Percentiles rank a stretch among this genome's conserved stretches.
Evolutionary conservation across 2,113 vertebrate species (phyloP).

Genomic region (Theristicus caerulescens): DNA sequence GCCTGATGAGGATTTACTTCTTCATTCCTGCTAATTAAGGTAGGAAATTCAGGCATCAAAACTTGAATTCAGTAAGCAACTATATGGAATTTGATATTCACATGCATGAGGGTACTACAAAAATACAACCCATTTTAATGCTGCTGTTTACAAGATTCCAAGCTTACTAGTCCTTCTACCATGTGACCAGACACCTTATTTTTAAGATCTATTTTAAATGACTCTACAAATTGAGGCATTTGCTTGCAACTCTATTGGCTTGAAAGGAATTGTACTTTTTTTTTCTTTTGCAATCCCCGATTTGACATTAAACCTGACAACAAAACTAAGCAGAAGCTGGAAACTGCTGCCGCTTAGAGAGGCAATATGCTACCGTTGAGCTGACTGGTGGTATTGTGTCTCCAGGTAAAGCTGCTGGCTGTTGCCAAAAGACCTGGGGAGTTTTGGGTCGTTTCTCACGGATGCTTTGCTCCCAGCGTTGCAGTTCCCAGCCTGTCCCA

Average conservation of each 20-base stretch:
- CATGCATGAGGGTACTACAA: neutral
- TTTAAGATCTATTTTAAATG: neutral
- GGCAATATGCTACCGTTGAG: neutral
- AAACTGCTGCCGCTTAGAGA: neutral
- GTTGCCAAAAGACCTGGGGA: neutral
- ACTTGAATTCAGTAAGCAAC: neutral
- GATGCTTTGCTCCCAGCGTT: neutral
- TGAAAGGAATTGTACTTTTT: neutral
- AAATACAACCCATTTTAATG: neutral
- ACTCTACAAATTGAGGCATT: neutral
- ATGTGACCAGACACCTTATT: neutral
- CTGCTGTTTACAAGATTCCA: neutral
- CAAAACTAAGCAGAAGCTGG: neutral
- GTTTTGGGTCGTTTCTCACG: neutral
- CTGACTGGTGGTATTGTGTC: neutral
- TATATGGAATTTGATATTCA: neutral
- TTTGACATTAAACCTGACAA: neutral
- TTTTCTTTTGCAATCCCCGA: neutral
- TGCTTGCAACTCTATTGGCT: neutral
- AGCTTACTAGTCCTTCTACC: neutral
- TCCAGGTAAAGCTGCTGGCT: neutral
- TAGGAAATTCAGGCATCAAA: neutral
- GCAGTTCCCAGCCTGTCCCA: neutral
- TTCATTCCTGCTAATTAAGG: conserved; percentile 28
- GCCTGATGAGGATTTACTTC: neutral